Evolutionary conservation across 2,888 invertebrate species (phyloP), one percentile per base, ranked within the genome.

Genomic region (Epinotia ramella): DNA sequence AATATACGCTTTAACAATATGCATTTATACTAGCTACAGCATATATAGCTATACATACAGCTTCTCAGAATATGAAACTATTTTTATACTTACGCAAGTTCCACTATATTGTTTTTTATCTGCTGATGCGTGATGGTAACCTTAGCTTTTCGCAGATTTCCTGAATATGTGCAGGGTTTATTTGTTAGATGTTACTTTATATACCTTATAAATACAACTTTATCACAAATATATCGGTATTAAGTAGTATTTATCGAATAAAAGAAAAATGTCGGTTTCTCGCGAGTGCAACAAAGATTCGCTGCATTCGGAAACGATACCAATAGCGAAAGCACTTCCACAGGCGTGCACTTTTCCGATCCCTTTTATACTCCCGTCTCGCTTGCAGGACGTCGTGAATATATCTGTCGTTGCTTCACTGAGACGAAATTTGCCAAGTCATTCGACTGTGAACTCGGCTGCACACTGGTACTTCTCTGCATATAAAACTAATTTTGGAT

Each of bases 301-400:
- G 77, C 77, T 80, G 79, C 81, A 85, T 82, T 81, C 83, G 87
- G 84, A 88, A 86, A 84, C 85, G 86, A 87, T 85, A 89, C 88
- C 89, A 87, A 89, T 88, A 86, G 85, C 83, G 83, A 84, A 86
- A 87, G 87, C 89, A 88, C 87, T 90, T 84, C 86, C 82, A 82
- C 82, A 80, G 81, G 81, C 83, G 81, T 80, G 84, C 85, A 86
- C 84, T 87, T 86, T 85, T 83, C 84, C 86, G 83, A 89, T 88
- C 87, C 86, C 86, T 89, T 88, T 89, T 87, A 83, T 84, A 83
- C 81, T 56, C 24, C 33, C 70, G 82, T 81, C 82, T 84, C 84
- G 85, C 84, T 82, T 79, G 77, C 83, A 82, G 84, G 83, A 83
- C 83, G 84, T 85, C 86, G 87, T 86, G 79, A 46, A 86, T 83